Percentiles rank a stretch among this genome's conserved stretches.
Conservation (phyloP, 2,113 vertebrate species). For the Hemiscyllium ocellatum region DNA sequence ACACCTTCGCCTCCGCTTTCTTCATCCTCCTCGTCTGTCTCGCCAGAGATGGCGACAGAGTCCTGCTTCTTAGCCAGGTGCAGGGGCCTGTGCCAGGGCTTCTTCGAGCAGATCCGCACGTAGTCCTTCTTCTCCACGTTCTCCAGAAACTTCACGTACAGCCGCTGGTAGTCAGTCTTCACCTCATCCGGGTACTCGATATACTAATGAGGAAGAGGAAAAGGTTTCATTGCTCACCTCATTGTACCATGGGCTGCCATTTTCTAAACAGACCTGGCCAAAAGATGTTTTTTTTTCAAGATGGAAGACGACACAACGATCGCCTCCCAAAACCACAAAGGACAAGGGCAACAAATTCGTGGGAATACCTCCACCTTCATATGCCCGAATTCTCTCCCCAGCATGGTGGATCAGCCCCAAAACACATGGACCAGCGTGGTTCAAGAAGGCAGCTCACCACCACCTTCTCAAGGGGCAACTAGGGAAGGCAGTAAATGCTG, state of each 20-base stretch:
- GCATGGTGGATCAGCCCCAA: too few relatives aligned
- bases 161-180: slow-evolving; percentile 82
- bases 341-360: not conserved
- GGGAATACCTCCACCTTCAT: not conserved
- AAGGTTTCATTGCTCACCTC: not conserved
- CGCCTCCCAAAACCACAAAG: not conserved
- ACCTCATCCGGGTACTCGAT: slow-evolving; percentile 84
- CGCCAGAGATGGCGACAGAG: slow-evolving; percentile 76
- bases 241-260: not conserved
- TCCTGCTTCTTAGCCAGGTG: slow-evolving; percentile 85
- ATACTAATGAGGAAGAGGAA: slow-evolving; percentile 57
- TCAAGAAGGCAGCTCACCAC: too few relatives aligned
- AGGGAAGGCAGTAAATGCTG: too few relatives aligned
- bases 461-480: too few relatives aligned
- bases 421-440: too few relatives aligned
- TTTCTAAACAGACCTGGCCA: not conserved
- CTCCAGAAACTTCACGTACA: slow-evolving; percentile 81
- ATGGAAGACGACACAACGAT: not conserved
- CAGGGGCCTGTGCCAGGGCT: slow-evolving; percentile 76
- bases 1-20: slow-evolving; percentile 85
- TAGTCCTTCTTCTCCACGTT: slow-evolving; percentile 58
- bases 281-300: not conserved
- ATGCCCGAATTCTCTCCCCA: not conserved
- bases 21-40: slow-evolving; percentile 79
- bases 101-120: slow-evolving; percentile 76